Base-by-base conservation (phyloP, 2,888 invertebrate species). In the Hyposoter dolosus region DNA sequence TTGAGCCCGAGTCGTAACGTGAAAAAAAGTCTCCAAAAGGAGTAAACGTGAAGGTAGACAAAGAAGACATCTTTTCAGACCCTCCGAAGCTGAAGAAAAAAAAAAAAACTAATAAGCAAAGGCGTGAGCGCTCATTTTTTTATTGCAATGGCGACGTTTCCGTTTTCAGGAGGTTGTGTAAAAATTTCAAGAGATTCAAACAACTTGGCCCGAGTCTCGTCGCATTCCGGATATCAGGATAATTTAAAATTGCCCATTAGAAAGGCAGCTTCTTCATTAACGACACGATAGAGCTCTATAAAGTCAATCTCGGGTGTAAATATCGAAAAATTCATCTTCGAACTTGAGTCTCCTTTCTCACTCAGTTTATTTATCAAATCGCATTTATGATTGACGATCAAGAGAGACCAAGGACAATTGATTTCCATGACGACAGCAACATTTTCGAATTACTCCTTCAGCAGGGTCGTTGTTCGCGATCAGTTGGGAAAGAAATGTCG, bases 1-100 rank as follows among this genome's bases (percentile, higher is more conserved):
- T 79, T 71, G 45, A 69, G 45, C 28, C 56, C 47, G 35, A 47
- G 56, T 60, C n/a, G 15, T 32, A 50, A n/a, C 23, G 68, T 77
- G 28, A 40, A 68, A 50, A 45, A 68, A 40, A n/a, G 10, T 56
- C 35, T 5, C 17, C 19, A 19, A n/a, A 32, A 66, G 12, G 17
- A 66, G 68, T 28, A 19, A 43, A 28, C 50, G 50, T 17, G 23
- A 12, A 76, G 50, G n/a, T 72, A 65, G 77, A 40, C 75, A 19
- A 50, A 79, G 71, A 63, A 71, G 50, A 40, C 68, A 40, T 69
- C 47, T n/a, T 47, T 69, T 47, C 45, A 45, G 69, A 47, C 28
- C 28, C 69, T 53, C 35, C n/a, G 35, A 15, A 50, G 23, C 17
- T 35, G 35, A 17, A 66, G 35, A 17, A 66, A 60, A 4, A 28